These are phyloP conservation scores for Sternotherus odoratus DNA, from an alignment of 2,797 vertebrate genomes.

Conservation along the genomic window DNA sequence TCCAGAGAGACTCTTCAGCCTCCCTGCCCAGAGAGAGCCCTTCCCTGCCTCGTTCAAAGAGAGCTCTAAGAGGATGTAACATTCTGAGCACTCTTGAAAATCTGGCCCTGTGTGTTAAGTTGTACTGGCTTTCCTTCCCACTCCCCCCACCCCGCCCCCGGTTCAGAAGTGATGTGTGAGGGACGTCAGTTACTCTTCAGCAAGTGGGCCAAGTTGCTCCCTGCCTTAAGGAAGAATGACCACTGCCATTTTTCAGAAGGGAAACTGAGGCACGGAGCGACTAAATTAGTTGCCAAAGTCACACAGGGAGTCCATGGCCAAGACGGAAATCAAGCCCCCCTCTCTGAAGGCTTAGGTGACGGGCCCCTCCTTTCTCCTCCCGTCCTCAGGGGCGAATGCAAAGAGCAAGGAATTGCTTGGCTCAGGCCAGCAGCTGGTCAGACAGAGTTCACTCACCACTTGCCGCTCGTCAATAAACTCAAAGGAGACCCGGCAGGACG, in stretches of 20 bases:
- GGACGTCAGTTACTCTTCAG: not conserved
- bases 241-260: rapidly evolving
- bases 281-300: not conserved
- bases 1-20: no score
- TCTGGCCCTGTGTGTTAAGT: not conserved
- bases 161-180: not conserved
- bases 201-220: no score
- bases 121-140: not conserved
- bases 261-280: not conserved
- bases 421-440: not conserved
- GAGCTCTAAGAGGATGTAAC: not conserved
- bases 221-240: not conserved
- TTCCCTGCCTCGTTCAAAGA: not conserved
- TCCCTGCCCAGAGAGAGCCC: not conserved
- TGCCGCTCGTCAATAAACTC: constrained; percentile 71
- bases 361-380: not conserved
- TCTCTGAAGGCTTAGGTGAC: not conserved
- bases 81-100: not conserved
- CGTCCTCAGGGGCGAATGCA: rapidly evolving
- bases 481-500: constrained; percentile 73
- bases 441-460: constrained; percentile 75
- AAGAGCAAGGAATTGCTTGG: not conserved
- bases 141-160: not conserved
- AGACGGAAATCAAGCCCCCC: not conserved
- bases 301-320: not conserved